Evolutionary conservation across 2,113 vertebrate species (phyloP).

Genomic region (Nansenia antarctica): DNA sequence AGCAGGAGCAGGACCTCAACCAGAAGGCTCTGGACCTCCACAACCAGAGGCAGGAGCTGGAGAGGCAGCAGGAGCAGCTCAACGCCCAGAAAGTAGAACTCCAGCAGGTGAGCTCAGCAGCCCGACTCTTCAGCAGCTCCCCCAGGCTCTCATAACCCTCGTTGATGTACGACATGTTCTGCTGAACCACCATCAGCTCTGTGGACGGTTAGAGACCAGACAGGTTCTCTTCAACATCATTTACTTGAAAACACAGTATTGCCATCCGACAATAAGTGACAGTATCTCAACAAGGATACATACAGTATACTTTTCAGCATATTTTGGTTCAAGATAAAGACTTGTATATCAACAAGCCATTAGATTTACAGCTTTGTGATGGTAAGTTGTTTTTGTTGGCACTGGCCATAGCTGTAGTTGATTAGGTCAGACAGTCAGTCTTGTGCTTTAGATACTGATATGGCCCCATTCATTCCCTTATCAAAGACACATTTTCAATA

Average conservation of each 20-base stretch:
- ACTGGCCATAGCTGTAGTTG: too few relatives aligned
- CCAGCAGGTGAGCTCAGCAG: constrained; percentile 80
- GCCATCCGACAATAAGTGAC: constrained; percentile 18
- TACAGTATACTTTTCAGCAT: constrained; percentile 19
- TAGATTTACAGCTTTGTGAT: constrained; percentile 18
- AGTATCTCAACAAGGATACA: not conserved
- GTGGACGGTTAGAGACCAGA: constrained; percentile 27
- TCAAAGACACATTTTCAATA: too few relatives aligned
- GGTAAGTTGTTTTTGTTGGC: too few relatives aligned
- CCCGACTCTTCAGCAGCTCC: constrained; percentile 80
- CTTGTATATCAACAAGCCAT: not conserved
- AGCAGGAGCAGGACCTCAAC: too few relatives aligned
- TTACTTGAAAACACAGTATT: not conserved
- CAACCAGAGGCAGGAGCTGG: too few relatives aligned
- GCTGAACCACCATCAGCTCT: constrained; percentile 88
- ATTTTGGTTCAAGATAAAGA: not conserved
- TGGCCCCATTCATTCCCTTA: too few relatives aligned
- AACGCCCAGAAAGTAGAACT: too few relatives aligned
- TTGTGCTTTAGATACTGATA: too few relatives aligned
- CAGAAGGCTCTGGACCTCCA: too few relatives aligned
- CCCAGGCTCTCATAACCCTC: constrained; percentile 84
- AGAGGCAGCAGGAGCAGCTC: too few relatives aligned
- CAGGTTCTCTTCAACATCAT: constrained; percentile 24
- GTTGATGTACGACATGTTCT: constrained; percentile 84
- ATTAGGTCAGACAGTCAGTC: too few relatives aligned